Evolutionary conservation across 2,888 invertebrate species (phyloP), one percentile per base, ranked within the genome.

Genomic region (Iphiclides podalirius): DNA sequence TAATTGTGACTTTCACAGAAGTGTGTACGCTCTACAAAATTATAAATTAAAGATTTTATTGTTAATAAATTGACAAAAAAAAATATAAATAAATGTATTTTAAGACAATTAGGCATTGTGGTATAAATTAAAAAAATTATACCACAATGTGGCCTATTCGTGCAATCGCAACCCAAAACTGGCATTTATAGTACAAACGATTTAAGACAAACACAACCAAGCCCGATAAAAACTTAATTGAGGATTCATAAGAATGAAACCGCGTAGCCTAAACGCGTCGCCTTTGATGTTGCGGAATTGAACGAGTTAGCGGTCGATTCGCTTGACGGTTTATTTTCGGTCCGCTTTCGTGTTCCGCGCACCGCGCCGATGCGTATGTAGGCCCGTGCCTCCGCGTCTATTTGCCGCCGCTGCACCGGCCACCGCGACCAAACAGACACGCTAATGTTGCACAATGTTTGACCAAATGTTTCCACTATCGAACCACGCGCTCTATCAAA

Each of bases 361-460:
- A 70, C 61, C 61, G 61, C 48, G 57, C 67, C 3, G 71, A 70
- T 69, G 70, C 68, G 70, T 78, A 76, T 74, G 75, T 65, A 72
- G n/a, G 72, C 64, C 58, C 53, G 67, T 71, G 68, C n/a, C n/a
- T n/a, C n/a, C n/a, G n/a, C 66, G 71, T 74, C 74, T 71, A 75
- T 71, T 75, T 67, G 66, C 67, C 59, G 58, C 60, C 63, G 52
- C 58, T 62, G 68, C 71, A 63, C 66, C 70, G 67, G 48, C 55
- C 47, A 35, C 61, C 53, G 66, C 72, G 70, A 75, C 77, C 75
- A 78, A 81, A 76, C 71, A 71, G 61, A 64, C 66, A 70, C n/a
- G n/a, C 63, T 58, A 60, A 61, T 61, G 66, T 86, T 86, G 82
- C 87, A 77, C 80, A 88, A 88, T 85, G 73, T 87, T 86, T 86